These are phyloP conservation scores for Metopia argyrocephala DNA, from an alignment of 2,888 invertebrate species.

Conservation along the genomic window DNA sequence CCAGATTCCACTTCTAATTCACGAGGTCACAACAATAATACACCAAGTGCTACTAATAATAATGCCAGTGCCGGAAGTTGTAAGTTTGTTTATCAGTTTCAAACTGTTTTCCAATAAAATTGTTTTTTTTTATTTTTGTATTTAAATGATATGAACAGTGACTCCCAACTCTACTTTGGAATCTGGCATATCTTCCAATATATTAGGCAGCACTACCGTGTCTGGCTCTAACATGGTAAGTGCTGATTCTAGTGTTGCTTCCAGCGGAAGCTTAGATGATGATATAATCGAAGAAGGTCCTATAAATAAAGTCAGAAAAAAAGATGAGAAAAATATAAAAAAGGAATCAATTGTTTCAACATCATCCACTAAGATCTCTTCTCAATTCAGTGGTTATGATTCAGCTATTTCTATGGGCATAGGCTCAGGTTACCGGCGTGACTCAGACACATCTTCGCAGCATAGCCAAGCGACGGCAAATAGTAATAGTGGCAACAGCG, in stretches of 20 bases:
- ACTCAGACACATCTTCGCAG: conserved; percentile 71
- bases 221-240: conserved; percentile 79
- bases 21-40: conserved; percentile 88
- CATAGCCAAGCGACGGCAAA: conserved; percentile 66
- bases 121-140: neutral
- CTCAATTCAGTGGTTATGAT: conserved; percentile 75
- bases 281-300: conserved; percentile 76
- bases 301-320: conserved; percentile 78
- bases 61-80: conserved; percentile 81
- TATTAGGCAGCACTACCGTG: conserved; percentile 87
- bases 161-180: conserved; percentile 79
- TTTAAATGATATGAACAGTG: conserved; percentile 67
- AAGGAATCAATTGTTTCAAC: conserved; percentile 77
- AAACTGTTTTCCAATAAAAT: neutral
- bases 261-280: conserved; percentile 78
- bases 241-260: conserved; percentile 80
- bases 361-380: conserved; percentile 76
- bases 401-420: conserved; percentile 63
- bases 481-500: conserved; percentile 68
- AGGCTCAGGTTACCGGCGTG: conserved; percentile 68
- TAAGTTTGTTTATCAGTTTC: conserved; percentile 66
- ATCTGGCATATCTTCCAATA: conserved; percentile 80
- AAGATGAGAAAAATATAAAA: conserved; percentile 76
- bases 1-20: conserved; percentile 83
- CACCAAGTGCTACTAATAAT: conserved; percentile 88